Percentiles rank a stretch among this genome's conserved stretches.
phyloP scores from a whole-genome alignment of 2,888 invertebrate genomes.

The Spodoptera exigua region DNA sequence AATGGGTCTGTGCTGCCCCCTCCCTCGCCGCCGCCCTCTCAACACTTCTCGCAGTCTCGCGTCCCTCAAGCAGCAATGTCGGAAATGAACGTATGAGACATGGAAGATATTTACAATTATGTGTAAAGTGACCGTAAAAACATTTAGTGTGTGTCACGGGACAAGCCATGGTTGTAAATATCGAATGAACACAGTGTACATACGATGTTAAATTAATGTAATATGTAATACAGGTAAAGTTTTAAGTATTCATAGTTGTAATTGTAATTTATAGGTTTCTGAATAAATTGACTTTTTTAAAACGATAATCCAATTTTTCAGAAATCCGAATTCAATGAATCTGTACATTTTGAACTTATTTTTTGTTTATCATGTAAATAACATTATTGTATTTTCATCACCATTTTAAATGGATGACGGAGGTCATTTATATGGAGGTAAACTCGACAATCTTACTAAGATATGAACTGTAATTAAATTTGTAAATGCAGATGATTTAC shows the following conservation, averaged over 20 bases:
- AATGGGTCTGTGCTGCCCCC: conserved; percentile 76
- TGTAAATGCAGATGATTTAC: conserved; percentile 17
- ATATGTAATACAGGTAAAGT: conserved; percentile 68
- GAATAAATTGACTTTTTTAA: conserved; percentile 51
- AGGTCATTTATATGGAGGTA: conserved; percentile 20
- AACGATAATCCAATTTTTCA: conserved; percentile 46
- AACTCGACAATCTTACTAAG: conserved; percentile 7
- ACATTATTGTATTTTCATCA: conserved; percentile 41
- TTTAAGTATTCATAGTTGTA: conserved; percentile 67
- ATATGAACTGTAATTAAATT: conserved; percentile 9
- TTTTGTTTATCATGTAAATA: conserved; percentile 55
- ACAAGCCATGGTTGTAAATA: conserved; percentile 86
- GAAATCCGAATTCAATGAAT: conserved; percentile 32
- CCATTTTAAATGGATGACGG: conserved; percentile 55
- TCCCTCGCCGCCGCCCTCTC: conserved; percentile 81
- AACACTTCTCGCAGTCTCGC: conserved; percentile 86
- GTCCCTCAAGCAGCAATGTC: conserved; percentile 95
- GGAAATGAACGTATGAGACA: conserved; percentile 96
- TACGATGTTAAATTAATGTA: conserved; percentile 68
- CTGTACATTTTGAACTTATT: conserved; percentile 37
- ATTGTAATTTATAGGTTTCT: conserved; percentile 58
- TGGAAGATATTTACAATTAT: conserved; percentile 89
- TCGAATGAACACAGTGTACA: conserved; percentile 69
- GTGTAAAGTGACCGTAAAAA: conserved; percentile 80
- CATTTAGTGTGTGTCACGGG: conserved; percentile 72